phyloP scores from a whole-genome alignment of 1,140 invertebrate species.

The Euborellia annulipes region DNA sequence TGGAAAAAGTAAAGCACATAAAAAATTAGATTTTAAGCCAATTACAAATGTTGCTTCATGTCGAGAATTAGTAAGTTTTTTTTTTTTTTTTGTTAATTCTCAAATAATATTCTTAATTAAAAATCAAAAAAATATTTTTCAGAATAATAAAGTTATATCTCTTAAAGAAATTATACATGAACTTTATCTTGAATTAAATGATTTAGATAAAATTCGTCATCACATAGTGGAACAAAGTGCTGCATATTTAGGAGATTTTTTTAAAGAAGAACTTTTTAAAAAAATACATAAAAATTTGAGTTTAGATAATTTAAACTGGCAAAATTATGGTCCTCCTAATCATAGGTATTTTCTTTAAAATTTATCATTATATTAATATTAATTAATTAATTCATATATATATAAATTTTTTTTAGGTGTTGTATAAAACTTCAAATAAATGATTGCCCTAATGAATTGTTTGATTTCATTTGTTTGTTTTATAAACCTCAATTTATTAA shows the following conservation, averaged over 20 bases:
- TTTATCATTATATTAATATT: background rate
- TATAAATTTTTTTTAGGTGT: background rate
- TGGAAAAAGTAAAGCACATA: constrained; percentile 1
- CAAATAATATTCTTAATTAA: no score
- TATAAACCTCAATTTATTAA: background rate
- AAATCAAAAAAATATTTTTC: no score
- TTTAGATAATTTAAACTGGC: constrained; percentile 7
- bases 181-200: constrained; percentile 1
- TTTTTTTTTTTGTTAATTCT: background rate
- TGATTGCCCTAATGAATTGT: background rate
- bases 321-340: constrained; percentile 10
- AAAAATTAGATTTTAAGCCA: background rate
- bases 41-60: background rate
- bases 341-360: constrained; percentile 8
- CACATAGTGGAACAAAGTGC: constrained; percentile 6
- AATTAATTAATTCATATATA: constrained; percentile 1
- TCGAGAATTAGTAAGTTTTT: constrained; percentile 1
- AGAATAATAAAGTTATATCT: constrained; percentile 2
- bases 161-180: constrained; percentile 10
- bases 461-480: constrained; percentile 1
- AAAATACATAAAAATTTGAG: constrained; percentile 1
- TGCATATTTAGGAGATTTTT: constrained; percentile 8
- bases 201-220: constrained; percentile 4
- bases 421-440: background rate
- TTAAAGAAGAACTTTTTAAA: background rate